These are phyloP conservation scores for Mycalesis mineus DNA, from an alignment of 2,888 invertebrate species.

Conservation along the genomic window DNA sequence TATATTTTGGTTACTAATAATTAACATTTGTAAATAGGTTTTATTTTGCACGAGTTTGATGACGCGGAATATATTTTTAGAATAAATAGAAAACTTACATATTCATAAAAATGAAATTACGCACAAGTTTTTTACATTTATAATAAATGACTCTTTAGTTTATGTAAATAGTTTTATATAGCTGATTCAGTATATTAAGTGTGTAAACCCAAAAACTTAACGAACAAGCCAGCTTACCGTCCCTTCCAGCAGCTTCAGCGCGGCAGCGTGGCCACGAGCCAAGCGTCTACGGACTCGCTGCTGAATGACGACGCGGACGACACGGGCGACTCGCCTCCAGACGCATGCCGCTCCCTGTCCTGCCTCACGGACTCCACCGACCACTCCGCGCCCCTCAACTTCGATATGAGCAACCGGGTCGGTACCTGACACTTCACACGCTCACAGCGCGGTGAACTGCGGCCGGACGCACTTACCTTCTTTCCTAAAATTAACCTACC, in stretches of 20 bases:
- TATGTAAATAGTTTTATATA: neutral
- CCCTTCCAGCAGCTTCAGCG: slow-evolving; percentile 39
- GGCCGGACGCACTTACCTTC: too few species aligned
- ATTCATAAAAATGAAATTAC: too few species aligned
- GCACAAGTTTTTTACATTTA: too few species aligned
- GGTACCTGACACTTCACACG: slow-evolving; percentile 34
- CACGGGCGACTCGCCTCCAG: slow-evolving; percentile 73
- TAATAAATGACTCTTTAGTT: too few species aligned
- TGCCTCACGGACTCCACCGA: slow-evolving; percentile 93
- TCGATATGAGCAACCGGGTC: slow-evolving; percentile 94
- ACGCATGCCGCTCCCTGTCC: slow-evolving; percentile 89
- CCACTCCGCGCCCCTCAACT: slow-evolving; percentile 93
- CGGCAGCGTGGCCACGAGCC: slow-evolving; percentile 59
- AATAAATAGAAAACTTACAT: too few species aligned
- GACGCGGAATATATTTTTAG: too few species aligned
- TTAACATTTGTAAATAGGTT: too few species aligned
- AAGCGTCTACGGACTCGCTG: slow-evolving; percentile 76
- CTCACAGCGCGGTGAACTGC: neutral
- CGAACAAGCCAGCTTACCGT: slow-evolving; percentile 11
- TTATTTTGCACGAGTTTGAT: too few species aligned
- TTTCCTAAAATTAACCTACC: too few species aligned
- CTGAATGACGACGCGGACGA: slow-evolving; percentile 66
- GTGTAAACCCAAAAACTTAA: slow-evolving; percentile 2
- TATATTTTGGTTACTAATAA: too few species aligned
- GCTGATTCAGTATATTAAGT: neutral